These are phyloP conservation scores for Tineola bisselliella DNA, from an alignment of 2,888 invertebrate genomes.

Conservation along the genomic window DNA sequence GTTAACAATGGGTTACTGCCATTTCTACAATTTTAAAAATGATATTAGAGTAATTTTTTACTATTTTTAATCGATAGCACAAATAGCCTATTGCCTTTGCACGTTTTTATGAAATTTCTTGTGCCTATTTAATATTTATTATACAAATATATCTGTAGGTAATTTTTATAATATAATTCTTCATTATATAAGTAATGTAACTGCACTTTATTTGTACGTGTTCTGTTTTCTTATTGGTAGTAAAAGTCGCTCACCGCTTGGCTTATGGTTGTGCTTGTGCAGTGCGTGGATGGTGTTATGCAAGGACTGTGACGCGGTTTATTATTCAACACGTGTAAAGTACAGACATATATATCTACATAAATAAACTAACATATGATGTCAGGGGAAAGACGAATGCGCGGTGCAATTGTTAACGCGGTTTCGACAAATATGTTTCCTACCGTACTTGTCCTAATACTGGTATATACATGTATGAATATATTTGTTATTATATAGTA, in stretches of 20 bases:
- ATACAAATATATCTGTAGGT: conserved; percentile 9
- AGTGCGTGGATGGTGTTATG: not conserved
- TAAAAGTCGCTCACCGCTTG: conserved; percentile 2
- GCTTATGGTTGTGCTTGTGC: conserved; percentile 11
- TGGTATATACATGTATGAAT: too few relatives aligned
- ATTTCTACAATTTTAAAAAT: not conserved
- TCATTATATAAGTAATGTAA: not conserved
- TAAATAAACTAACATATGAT: too few relatives aligned
- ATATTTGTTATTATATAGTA: too few relatives aligned
- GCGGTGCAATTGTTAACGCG: too few relatives aligned
- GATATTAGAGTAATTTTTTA: not conserved
- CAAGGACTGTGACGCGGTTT: too few relatives aligned
- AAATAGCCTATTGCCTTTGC: conserved; percentile 23
- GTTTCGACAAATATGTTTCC: too few relatives aligned
- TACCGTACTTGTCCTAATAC: too few relatives aligned
- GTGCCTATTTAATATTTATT: conserved; percentile 44
- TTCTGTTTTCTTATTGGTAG: not conserved
- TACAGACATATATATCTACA: too few relatives aligned
- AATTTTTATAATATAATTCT: conserved; percentile 10
- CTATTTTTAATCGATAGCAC: not conserved
- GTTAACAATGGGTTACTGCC: too few relatives aligned
- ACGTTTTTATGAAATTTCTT: conserved; percentile 53
- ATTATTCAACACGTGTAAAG: too few relatives aligned
- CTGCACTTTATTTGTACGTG: not conserved
- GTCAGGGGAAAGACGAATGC: too few relatives aligned